Evolutionary conservation across 2,888 invertebrate genomes (phyloP).

Genomic region (Eueremaeus valkanovi): DNA sequence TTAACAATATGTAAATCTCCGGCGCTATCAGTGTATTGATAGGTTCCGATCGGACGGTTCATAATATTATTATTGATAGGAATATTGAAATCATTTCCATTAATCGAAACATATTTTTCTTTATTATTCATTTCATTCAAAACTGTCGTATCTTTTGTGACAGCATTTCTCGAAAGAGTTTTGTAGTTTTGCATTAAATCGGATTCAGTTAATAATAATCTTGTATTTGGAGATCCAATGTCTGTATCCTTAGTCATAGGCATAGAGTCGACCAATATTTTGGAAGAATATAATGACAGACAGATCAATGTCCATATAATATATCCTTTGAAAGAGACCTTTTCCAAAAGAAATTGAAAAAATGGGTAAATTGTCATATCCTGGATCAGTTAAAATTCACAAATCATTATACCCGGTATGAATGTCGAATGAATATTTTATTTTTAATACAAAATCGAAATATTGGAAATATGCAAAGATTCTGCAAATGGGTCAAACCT

Average conservation of each 20-base stretch:
- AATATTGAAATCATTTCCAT: constrained; percentile 28
- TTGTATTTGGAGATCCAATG: background rate
- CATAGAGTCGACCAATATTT: background rate
- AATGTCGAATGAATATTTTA: too few species aligned
- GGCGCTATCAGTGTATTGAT: background rate
- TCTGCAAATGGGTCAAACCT: too few species aligned
- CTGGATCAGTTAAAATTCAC: too few species aligned
- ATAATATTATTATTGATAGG: background rate
- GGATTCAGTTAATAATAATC: background rate
- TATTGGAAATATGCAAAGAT: too few species aligned
- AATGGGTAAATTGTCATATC: too few species aligned
- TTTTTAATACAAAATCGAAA: too few species aligned
- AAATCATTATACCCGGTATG: too few species aligned
- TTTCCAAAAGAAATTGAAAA: too few species aligned
- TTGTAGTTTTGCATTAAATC: background rate
- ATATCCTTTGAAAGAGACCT: too few species aligned
- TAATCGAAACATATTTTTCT: constrained; percentile 11
- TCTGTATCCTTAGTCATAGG: background rate
- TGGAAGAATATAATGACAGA: too few species aligned
- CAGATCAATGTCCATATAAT: too few species aligned
- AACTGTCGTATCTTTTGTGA: background rate
- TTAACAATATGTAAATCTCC: constrained; percentile 32
- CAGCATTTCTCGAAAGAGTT: constrained; percentile 1
- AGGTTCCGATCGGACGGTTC: constrained; percentile 9
- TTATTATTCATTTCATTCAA: background rate